Conservation (phyloP, 2,797 vertebrate genomes). For the Masticophis lateralis region DNA sequence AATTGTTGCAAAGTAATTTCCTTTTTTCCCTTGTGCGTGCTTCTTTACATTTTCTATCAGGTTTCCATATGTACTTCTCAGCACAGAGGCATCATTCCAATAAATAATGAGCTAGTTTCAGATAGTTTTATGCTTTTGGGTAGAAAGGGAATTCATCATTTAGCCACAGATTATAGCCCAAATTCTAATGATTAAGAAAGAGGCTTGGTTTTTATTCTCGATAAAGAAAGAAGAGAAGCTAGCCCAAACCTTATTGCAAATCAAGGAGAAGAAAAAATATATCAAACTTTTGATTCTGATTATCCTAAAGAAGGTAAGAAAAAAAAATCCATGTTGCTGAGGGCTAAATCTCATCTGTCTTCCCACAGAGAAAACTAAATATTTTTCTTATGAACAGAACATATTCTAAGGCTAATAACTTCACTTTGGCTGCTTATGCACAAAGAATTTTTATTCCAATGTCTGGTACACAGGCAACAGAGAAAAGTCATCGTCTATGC, state of each 20-base stretch:
- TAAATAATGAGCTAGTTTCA: neutral
- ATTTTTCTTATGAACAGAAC: neutral
- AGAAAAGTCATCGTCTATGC: neutral
- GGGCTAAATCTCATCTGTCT: neutral
- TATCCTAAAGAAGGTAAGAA: neutral
- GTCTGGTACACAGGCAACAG: neutral
- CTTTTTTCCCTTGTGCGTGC: neutral
- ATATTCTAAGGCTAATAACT: neutral
- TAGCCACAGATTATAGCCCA: neutral
- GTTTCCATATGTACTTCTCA: neutral
- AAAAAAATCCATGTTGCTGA: neutral
- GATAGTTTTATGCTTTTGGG: neutral
- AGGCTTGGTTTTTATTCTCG: neutral
- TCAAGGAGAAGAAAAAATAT: neutral
- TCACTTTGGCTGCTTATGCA: neutral
- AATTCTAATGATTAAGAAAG: neutral
- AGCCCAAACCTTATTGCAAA: neutral
- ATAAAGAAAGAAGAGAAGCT: neutral
- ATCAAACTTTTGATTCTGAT: neutral
- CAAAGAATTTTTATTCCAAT: neutral
- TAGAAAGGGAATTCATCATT: neutral
- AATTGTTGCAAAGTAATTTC: neutral
- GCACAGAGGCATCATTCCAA: neutral
- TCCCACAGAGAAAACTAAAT: neutral
- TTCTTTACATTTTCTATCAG: neutral